A percentile compares a stretch with the other conserved stretches of the same genome.
phyloP scores from a whole-genome alignment of 2,113 vertebrate species.

The Ochotona princeps region DNA sequence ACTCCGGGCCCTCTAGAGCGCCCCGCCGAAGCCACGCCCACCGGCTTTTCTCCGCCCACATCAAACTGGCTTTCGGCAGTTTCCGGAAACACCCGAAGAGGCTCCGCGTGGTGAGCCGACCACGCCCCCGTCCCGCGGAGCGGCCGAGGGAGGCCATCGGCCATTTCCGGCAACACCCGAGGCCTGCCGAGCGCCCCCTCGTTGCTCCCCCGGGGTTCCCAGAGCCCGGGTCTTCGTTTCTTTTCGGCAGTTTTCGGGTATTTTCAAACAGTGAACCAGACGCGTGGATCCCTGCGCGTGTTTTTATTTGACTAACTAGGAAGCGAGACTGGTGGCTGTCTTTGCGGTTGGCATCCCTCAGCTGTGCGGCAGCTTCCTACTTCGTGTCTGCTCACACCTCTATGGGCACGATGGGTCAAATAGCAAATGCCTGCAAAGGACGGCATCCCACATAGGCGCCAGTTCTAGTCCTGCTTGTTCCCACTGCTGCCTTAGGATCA shows the following conservation, averaged over 20 bases:
- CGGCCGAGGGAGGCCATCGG: background rate
- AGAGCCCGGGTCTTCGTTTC: constrained; percentile 52
- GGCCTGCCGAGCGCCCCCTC: background rate
- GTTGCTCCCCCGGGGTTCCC: background rate
- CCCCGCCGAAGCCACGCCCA: constrained; percentile 56
- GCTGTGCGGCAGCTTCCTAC: constrained; percentile 9
- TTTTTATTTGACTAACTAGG: constrained; percentile 17
- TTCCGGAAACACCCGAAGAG: constrained; percentile 83
- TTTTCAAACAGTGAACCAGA: constrained; percentile 49
- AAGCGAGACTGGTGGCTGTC: background rate
- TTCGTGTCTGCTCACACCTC: background rate
- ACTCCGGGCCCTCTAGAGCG: background rate
- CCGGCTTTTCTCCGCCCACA: constrained; percentile 44
- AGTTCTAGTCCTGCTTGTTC: too few relatives aligned
- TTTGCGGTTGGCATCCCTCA: background rate
- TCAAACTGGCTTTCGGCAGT: constrained; percentile 29
- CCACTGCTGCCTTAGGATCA: too few relatives aligned
- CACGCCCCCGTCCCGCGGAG: constrained; percentile 55
- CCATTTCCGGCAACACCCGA: constrained; percentile 79
- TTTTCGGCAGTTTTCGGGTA: constrained; percentile 71
- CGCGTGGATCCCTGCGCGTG: background rate
- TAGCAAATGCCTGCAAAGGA: too few relatives aligned
- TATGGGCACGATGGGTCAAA: background rate
- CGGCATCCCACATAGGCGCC: too few relatives aligned
- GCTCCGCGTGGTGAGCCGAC: constrained; percentile 19